Evolutionary conservation across 2,888 invertebrate species (phyloP).

Genomic region (Dorcus hopei): DNA sequence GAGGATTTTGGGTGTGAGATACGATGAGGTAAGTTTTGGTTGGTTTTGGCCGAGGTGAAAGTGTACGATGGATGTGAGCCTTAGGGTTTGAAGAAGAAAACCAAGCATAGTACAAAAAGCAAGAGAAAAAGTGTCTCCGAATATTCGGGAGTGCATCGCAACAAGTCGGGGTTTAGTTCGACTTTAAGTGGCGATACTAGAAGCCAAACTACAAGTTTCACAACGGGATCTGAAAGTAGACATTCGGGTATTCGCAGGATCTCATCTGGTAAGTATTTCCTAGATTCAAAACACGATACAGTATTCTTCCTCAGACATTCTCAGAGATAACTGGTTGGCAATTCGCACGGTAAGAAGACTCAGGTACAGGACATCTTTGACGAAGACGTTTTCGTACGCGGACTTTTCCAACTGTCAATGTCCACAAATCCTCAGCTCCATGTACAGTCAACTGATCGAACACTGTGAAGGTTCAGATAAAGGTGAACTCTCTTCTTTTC

Average conservation of each 20-base stretch:
- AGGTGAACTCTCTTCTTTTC: too few species aligned
- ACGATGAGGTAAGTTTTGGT: slow-evolving; percentile 35
- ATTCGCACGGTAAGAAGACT: slow-evolving; percentile 29
- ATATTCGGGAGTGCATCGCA: slow-evolving; percentile 3
- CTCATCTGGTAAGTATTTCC: neutral
- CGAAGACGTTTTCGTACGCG: slow-evolving; percentile 50
- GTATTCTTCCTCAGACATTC: slow-evolving; percentile 6
- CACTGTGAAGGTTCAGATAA: slow-evolving; percentile 61
- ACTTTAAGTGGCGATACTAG: neutral
- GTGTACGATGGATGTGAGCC: neutral
- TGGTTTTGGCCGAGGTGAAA: neutral
- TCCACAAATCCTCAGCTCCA: slow-evolving; percentile 53
- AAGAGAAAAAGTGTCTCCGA: slow-evolving; percentile 1
- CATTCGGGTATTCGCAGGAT: neutral
- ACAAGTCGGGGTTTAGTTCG: neutral
- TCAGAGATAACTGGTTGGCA: slow-evolving; percentile 15
- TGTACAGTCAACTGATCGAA: slow-evolving; percentile 58
- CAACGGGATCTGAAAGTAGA: slow-evolving; percentile 3
- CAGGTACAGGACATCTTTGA: slow-evolving; percentile 37
- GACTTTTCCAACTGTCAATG: slow-evolving; percentile 60
- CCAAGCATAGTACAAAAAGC: neutral
- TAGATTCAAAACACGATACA: too few species aligned
- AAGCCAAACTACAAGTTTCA: slow-evolving; percentile 1
- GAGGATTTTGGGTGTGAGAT: slow-evolving; percentile 48
- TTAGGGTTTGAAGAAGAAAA: slow-evolving; percentile 14